Conservation (phyloP, 1,140 invertebrate species). For the Lordiphosa clarofinis region DNA sequence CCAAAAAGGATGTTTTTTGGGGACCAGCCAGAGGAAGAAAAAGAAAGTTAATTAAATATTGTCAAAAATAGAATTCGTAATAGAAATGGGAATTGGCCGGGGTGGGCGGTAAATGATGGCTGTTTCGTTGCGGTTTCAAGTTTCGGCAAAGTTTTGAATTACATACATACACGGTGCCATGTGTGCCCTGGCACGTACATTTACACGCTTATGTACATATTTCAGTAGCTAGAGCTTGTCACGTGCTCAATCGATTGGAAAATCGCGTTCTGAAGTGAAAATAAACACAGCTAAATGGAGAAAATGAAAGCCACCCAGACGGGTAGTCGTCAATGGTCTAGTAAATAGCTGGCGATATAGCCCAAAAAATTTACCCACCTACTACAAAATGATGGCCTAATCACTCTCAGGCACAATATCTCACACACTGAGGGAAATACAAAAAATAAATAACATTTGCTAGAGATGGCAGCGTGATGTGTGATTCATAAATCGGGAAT, state of each 20-base stretch:
- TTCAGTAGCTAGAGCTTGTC: constrained; percentile 62
- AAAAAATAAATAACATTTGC: background rate
- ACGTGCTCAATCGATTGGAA: constrained; percentile 76
- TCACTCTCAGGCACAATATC: constrained; percentile 45
- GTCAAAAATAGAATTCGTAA: constrained; percentile 59
- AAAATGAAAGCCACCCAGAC: constrained; percentile 41
- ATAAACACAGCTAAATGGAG: constrained; percentile 75
- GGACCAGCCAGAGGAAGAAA: constrained; percentile 6
- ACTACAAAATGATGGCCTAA: constrained; percentile 40
- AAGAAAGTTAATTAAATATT: constrained; percentile 70
- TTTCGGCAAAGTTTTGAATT: constrained; percentile 50
- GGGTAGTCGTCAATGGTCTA: constrained; percentile 12
- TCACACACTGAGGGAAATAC: constrained; percentile 1
- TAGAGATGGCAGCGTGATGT: background rate
- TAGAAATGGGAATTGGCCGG: constrained; percentile 20
- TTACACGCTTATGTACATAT: constrained; percentile 13
- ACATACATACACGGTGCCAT: constrained; percentile 23
- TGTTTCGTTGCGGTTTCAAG: constrained; percentile 30
- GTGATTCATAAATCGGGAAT: no score
- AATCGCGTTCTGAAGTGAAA: constrained; percentile 76
- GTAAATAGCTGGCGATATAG: constrained; percentile 13
- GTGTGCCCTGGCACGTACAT: constrained; percentile 2
- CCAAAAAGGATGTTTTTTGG: constrained; percentile 36
- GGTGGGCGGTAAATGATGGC: no score
- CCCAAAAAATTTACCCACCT: constrained; percentile 4